Conservation (phyloP, 64 coral and sea anemone genomes). For the Stichodactyla helianthus region DNA sequence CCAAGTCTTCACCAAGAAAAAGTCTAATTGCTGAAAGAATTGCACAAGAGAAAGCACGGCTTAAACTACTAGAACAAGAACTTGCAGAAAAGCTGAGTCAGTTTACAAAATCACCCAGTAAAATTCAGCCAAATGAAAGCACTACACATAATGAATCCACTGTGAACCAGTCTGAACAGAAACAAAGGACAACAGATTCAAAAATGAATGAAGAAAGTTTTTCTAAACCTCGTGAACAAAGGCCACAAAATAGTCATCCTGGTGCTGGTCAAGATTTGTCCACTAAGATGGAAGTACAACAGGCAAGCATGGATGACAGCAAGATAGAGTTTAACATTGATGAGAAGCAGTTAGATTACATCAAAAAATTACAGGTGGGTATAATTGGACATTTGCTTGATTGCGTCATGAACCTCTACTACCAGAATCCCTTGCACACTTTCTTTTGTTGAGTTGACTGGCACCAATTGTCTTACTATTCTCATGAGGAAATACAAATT, state of each 20-base stretch:
- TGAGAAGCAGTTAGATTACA: constrained; percentile 64
- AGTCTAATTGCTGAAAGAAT: constrained; percentile 58
- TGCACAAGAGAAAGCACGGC: constrained; percentile 76
- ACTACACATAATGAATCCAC: not conserved
- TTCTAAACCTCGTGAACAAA: not conserved
- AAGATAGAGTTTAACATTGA: constrained; percentile 13
- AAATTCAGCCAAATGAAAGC: not conserved
- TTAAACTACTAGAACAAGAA: constrained; percentile 77
- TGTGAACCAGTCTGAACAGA: not conserved
- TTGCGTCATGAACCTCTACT: no score
- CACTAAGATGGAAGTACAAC: not conserved
- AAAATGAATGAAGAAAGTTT: not conserved
- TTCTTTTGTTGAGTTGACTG: no score
- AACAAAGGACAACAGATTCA: not conserved
- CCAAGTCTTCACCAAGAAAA: constrained; percentile 31
- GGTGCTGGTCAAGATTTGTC: not conserved
- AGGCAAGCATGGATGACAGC: not conserved
- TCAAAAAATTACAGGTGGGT: constrained; percentile 81
- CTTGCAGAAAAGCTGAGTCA: constrained; percentile 54
- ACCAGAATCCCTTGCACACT: no score
- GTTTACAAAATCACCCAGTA: constrained; percentile 35
- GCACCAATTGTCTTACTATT: no score
- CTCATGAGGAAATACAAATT: no score
- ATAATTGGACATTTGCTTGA: not conserved
- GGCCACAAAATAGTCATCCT: not conserved